These are phyloP conservation scores for Mycteria americana DNA, from an alignment of 2,797 vertebrate genomes.

Conservation along the genomic window DNA sequence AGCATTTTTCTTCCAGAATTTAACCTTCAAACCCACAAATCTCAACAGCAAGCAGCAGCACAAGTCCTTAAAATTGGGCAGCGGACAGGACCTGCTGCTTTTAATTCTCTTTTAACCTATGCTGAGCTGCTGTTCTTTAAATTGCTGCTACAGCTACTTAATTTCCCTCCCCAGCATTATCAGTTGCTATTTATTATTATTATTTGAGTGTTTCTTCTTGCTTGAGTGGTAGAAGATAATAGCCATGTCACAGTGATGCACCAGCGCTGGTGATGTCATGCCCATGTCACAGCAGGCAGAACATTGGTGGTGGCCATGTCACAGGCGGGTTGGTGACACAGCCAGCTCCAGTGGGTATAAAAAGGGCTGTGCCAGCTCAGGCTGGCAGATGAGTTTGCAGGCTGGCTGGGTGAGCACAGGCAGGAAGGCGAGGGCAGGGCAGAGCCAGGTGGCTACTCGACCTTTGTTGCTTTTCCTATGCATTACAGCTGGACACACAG, in stretches of 20 bases:
- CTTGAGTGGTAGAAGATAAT: not conserved
- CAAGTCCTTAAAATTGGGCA: not conserved
- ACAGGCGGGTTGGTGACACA: not conserved
- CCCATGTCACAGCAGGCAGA: not conserved
- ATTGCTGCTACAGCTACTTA: not conserved
- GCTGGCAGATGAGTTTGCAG: not conserved
- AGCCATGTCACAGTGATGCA: too few relatives aligned
- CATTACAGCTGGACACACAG: not conserved
- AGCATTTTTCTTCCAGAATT: not conserved
- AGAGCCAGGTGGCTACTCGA: not conserved
- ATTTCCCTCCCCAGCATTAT: not conserved
- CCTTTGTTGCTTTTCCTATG: not conserved
- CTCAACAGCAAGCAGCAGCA: not conserved
- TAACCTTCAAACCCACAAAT: not conserved
- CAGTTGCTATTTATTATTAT: not conserved
- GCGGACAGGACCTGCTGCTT: not conserved
- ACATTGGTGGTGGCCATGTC: not conserved
- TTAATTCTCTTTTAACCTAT: not conserved
- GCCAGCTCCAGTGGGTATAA: not conserved
- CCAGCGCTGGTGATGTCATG: not conserved
- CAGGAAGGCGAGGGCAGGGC: not conserved
- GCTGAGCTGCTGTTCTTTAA: not conserved
- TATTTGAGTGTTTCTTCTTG: not conserved
- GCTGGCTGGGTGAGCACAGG: not conserved
- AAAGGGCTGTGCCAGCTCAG: not conserved